These are phyloP conservation scores for Drosophila neocordata DNA, from an alignment of 1,140 invertebrate genomes.

Conservation along the genomic window DNA sequence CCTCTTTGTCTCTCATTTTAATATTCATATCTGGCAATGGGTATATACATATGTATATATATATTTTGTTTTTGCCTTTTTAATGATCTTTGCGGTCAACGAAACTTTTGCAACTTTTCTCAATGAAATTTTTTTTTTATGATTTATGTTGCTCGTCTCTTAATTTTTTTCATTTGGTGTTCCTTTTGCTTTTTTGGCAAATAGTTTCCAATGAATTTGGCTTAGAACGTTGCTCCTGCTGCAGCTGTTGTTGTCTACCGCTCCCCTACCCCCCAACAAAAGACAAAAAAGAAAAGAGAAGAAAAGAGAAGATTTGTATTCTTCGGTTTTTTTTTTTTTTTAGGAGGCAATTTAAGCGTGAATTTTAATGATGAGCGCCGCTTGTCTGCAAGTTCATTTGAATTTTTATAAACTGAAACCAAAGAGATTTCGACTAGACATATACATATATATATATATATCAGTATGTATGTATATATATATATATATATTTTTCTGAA, in stretches of 20 bases:
- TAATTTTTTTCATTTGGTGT: constrained; percentile 16
- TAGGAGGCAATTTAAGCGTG: constrained; percentile 74
- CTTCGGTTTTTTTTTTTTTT: no score
- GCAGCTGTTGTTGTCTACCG: constrained; percentile 36
- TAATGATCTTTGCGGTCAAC: constrained; percentile 55
- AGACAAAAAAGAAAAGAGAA: not conserved
- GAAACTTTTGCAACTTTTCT: constrained; percentile 72
- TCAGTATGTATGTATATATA: constrained; percentile 58
- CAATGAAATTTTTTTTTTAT: constrained; percentile 70
- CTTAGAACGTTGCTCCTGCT: constrained; percentile 53
- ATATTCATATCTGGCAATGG: constrained; percentile 54
- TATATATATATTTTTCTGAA: not conserved
- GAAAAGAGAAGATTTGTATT: not conserved
- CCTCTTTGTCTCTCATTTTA: constrained; percentile 44
- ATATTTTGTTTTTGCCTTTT: constrained; percentile 39
- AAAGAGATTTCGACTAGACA: constrained; percentile 46
- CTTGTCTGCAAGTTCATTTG: constrained; percentile 72
- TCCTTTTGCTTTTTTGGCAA: constrained; percentile 58
- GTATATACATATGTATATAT: not conserved
- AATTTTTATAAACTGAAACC: constrained; percentile 65
- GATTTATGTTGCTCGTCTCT: constrained; percentile 59
- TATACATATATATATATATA: constrained; percentile 30
- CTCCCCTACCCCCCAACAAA: not conserved
- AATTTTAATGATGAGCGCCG: constrained; percentile 78
- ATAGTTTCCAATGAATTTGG: constrained; percentile 81